Percentiles rank a stretch among this genome's conserved stretches.
Evolutionary conservation across 1,140 invertebrate species (phyloP).

Genomic region (Drosophila subobscura): DNA sequence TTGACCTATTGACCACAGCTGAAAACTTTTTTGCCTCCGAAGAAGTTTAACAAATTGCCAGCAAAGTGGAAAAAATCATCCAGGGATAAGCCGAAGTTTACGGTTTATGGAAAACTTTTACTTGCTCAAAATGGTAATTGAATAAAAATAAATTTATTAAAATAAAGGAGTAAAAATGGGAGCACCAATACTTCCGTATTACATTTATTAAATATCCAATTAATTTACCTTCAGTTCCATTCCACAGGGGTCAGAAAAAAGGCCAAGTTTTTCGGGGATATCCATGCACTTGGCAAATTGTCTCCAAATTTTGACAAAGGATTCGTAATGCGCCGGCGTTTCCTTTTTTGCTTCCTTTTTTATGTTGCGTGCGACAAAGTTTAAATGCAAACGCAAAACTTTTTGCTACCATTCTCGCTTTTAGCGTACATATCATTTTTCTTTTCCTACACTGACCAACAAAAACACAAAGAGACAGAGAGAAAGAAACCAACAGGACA

Average conservation of each 20-base stretch:
- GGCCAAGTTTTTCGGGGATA: conserved; percentile 10
- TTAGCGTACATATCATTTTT: conserved; percentile 46
- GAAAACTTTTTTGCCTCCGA: background rate
- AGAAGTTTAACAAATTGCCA: too few species aligned
- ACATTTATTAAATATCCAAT: conserved; percentile 15
- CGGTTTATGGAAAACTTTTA: too few species aligned
- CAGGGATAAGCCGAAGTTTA: too few species aligned
- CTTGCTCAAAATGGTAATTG: background rate
- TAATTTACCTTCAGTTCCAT: conserved; percentile 32
- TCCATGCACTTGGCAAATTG: conserved; percentile 49
- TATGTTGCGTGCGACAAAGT: conserved; percentile 36
- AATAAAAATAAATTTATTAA: background rate
- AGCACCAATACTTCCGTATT: background rate
- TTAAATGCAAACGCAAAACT: conserved; percentile 61
- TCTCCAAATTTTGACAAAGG: conserved; percentile 55
- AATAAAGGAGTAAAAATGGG: too few species aligned
- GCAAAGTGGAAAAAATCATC: background rate
- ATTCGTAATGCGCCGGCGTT: conserved; percentile 35
- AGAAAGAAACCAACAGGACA: background rate
- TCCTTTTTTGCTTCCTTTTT: conserved; percentile 29
- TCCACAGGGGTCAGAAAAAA: conserved; percentile 1
- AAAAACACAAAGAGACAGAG: conserved; percentile 15
- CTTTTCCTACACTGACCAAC: conserved; percentile 31
- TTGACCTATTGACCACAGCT: background rate
- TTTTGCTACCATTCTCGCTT: conserved; percentile 54